A percentile compares a stretch with the other conserved stretches of the same genome.
Evolutionary conservation across 2,888 invertebrate genomes (phyloP).

Genomic region (Ennomos erosarius): DNA sequence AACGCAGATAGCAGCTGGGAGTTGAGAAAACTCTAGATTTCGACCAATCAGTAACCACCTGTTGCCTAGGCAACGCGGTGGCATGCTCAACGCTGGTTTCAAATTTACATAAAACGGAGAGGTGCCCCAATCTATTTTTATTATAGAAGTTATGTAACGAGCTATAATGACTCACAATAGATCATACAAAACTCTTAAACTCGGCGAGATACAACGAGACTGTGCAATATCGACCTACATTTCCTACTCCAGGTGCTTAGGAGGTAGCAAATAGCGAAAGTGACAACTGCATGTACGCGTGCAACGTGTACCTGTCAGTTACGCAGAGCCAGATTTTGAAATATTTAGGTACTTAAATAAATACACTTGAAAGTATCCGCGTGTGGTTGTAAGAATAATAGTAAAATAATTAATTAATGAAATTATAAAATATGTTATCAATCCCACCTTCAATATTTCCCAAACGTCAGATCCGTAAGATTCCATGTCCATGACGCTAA

Average conservation of each 20-base stretch:
- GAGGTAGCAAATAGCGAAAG: constrained; percentile 5
- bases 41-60: constrained; percentile 11
- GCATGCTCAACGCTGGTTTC: constrained; percentile 20
- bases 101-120: constrained; percentile 29
- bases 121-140: constrained; percentile 18
- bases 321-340: neutral
- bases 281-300: neutral
- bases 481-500: constrained; percentile 57
- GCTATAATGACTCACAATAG: constrained; percentile 14
- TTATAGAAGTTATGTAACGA: constrained; percentile 20
- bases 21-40: constrained; percentile 9
- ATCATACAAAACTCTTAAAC: neutral
- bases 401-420: constrained; percentile 4
- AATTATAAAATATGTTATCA: neutral
- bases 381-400: neutral
- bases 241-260: neutral
- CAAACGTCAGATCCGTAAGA: constrained; percentile 62
- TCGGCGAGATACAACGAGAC: neutral
- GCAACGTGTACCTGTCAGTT: neutral
- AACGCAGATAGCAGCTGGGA: constrained; percentile 5
- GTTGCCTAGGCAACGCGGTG: constrained; percentile 49
- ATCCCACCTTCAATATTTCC: constrained; percentile 63
- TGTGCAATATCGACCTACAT: too few relatives aligned
- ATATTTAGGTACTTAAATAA: neutral
- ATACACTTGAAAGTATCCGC: neutral